Evolutionary conservation across 2,888 invertebrate genomes (phyloP), one percentile per base, ranked within the genome.

Genomic region (Serrognathus titanus): DNA sequence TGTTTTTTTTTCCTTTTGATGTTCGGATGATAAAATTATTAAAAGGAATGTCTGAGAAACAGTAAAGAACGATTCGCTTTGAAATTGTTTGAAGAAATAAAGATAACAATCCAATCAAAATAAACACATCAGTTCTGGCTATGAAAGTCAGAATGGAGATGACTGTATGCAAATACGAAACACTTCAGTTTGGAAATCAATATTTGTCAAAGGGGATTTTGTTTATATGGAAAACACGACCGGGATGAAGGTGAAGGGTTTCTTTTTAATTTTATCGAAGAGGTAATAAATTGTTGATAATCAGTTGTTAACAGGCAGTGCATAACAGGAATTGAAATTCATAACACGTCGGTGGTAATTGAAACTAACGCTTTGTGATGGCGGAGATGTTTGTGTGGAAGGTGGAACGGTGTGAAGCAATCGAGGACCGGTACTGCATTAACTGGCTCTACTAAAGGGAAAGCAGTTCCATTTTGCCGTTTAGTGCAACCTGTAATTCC

Each of bases 391-490:
- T 43, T 43, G 43, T 20, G 43, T 43, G 13, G 43, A 16, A 43
- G 43, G 12, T 16, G 43, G 20, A 13, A 20, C 13, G 43, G 13
- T 43, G 43, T 43, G 20, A 43, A 43, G 20, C 43, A 43, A 43
- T 43, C 20, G 43, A 43, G 16, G 43, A 43, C 43, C 43, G 43
- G 43, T 11, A 13, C 20, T 16, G 12, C 43, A 16, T 43, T 16
- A 40, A 31, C 24, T 31, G 40, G 12, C 40, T 40, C 6, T 40
- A 43, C 16, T 16, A 13, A 16, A 43, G 43, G 16, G 16, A 13
- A 43, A 43, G 43, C 16, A 51, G 43, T 50, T 55, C 55, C 41
- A 55, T 55, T 50, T 41, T 50, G 41, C 50, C 50, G 49, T 41
- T 55, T 45, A 55, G 43, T 38, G 13, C 43, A 40, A 40, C 40